These are phyloP conservation scores for Larimichthys crocea DNA, from an alignment of 2,113 vertebrate species.

Conservation along the genomic window DNA sequence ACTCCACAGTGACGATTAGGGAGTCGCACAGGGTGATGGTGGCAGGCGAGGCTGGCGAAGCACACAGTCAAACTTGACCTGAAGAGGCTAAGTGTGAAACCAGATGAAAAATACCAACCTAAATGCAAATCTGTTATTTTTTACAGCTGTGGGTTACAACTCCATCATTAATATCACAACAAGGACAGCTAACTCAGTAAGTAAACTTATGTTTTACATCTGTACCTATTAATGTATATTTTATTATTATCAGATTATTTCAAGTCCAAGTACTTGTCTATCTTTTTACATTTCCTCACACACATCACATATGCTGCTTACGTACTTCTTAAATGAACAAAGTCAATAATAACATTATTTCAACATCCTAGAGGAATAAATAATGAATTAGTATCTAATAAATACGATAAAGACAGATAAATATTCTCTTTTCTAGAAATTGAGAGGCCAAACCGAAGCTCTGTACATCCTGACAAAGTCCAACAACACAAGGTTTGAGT, in stretches of 20 bases:
- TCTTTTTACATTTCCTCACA: background rate
- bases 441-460: conserved; percentile 97
- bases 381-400: background rate
- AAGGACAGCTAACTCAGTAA: conserved; percentile 97
- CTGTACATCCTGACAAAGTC: conserved; percentile 98
- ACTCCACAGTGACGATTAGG: no score
- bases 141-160: conserved; percentile 96
- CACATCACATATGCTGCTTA: background rate
- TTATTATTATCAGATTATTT: background rate
- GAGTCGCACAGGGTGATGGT: no score
- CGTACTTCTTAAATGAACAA: background rate
- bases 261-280: background rate
- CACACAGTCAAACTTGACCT: background rate
- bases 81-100: background rate
- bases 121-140: conserved; percentile 10
- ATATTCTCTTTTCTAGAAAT: conserved; percentile 87
- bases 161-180: conserved; percentile 97
- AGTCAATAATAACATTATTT: background rate
- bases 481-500: conserved; percentile 97
- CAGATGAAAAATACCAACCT: background rate
- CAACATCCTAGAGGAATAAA: background rate
- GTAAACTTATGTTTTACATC: conserved; percentile 59
- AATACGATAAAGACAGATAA: background rate
- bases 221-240: background rate
- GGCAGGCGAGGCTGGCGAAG: no score